These are phyloP conservation scores for Hippopotamyrus pictus DNA, from an alignment of 2,797 vertebrate genomes.

Conservation along the genomic window DNA sequence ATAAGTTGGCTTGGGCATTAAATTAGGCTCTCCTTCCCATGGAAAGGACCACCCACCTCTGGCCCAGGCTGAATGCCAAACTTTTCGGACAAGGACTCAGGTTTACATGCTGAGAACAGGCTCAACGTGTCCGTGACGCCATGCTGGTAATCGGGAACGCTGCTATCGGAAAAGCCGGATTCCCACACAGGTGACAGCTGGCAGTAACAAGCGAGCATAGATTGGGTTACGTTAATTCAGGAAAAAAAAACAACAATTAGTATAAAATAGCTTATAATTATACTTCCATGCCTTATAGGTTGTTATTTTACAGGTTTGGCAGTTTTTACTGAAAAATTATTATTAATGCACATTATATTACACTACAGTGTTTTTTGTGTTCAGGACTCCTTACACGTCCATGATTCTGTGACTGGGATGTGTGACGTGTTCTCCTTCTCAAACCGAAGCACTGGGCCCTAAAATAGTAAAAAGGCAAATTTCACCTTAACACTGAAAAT, in stretches of 20 bases:
- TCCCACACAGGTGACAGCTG: slow-evolving; percentile 66
- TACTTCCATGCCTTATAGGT: not conserved
- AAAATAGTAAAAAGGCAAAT: slow-evolving; percentile 8
- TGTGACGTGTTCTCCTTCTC: slow-evolving; percentile 45
- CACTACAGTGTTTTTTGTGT: not conserved
- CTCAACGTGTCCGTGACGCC: slow-evolving; percentile 34
- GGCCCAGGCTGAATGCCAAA: slow-evolving; percentile 44
- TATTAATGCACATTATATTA: not conserved
- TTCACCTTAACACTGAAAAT: not conserved
- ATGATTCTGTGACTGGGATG: slow-evolving; percentile 43
- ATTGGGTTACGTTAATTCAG: not conserved
- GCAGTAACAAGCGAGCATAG: not conserved
- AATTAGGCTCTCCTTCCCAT: slow-evolving; percentile 33
- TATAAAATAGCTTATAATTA: slow-evolving; percentile 6
- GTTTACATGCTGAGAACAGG: slow-evolving; percentile 46
- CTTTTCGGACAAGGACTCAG: slow-evolving; percentile 39
- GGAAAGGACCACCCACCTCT: slow-evolving; percentile 29
- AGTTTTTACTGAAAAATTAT: not conserved
- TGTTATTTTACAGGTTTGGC: not conserved
- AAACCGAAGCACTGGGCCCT: slow-evolving; percentile 39
- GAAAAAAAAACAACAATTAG: not conserved
- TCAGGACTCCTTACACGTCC: slow-evolving; percentile 43
- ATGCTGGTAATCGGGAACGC: slow-evolving; percentile 50
- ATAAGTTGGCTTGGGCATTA: not conserved
- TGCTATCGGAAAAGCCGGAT: slow-evolving; percentile 56